A percentile compares a stretch with the other conserved stretches of the same genome.
These are phyloP conservation scores for Lycia hirtaria DNA, from an alignment of 2,888 invertebrate species.

Conservation along the genomic window DNA sequence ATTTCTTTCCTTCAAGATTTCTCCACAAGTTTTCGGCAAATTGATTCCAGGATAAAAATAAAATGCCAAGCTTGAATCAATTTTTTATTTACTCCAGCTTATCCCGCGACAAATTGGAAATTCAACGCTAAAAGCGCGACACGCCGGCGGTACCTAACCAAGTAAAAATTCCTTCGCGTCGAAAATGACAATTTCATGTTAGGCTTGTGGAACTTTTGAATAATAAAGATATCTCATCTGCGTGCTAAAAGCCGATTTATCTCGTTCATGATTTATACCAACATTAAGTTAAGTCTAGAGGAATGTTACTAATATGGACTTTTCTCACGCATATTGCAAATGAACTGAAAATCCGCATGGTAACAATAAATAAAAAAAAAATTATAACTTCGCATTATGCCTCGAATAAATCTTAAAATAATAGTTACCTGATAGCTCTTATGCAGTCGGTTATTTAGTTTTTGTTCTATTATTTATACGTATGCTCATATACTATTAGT, in stretches of 20 bases:
- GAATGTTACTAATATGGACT: neutral
- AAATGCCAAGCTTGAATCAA: neutral
- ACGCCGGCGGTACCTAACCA: neutral
- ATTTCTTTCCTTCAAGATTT: neutral
- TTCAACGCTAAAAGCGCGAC: neutral
- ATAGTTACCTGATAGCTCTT: too few relatives aligned
- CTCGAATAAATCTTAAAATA: too few relatives aligned
- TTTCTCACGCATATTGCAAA: neutral
- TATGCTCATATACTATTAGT: too few relatives aligned
- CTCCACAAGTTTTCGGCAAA: neutral
- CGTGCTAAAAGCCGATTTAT: slow-evolving; percentile 18
- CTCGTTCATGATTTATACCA: slow-evolving; percentile 4
- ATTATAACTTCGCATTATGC: too few relatives aligned
- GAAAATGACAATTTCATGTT: neutral
- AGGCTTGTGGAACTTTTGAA: neutral
- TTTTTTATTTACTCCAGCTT: neutral
- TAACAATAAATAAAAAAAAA: too few relatives aligned
- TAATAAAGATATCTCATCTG: slow-evolving; percentile 1
- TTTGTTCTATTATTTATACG: too few relatives aligned
- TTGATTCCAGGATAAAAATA: neutral
- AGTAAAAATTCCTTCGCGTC: neutral
- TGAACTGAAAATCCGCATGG: too few relatives aligned
- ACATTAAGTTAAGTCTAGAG: neutral
- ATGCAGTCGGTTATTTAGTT: too few relatives aligned
- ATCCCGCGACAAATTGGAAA: neutral